Base-by-base conservation (phyloP, 2,113 vertebrate genomes). In the Nanorana parkeri region DNA sequence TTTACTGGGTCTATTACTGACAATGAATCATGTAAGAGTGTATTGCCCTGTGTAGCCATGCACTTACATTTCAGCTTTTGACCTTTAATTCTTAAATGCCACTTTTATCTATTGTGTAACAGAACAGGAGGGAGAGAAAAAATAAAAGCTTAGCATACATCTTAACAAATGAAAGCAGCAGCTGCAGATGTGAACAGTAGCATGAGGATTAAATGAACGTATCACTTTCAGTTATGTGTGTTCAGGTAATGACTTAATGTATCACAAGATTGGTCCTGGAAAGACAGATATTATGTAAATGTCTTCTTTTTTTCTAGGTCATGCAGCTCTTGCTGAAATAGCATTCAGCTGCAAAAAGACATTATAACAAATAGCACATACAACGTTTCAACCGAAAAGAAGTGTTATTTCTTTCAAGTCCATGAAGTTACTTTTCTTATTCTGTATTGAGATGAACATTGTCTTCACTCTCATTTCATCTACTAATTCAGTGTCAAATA, bases 281-380 rank as follows among this genome's bases (percentile, higher is more conserved):
- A 56, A 66, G 23, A 47, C 66, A 13, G 15, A 66, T 28, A 77
- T 78, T 67, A 56, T 68, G 63, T 36, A 68, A 78, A 78, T 21
- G 19, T 68, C 21, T 36, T 15, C 15, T 13, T 5, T 26, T 67
- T 32, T 55, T 78, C 26, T 68, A 68, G 51, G 51, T 65, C 51
- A 78, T 67, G 7, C 13, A 28, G 47, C 52, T 54, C 61, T 54
- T 26, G 19, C 23, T 67, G 47, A 68, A 78, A 54, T 32, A 13
- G 16, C 19, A 78, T 64, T 20, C 24, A 58, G 17, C 47, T 54
- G 15, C 55, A 23, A 58, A 36, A 28, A 5, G 47, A 51, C n/a
- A 60, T 29, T 58, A 36, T 21, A 74, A 74, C 4, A 61, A 21
- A 21, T 23, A 61, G n/a, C 11, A 21, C n/a, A 21, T 29, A 32